These are phyloP conservation scores for Tiaroga cobitis DNA, from an alignment of 2,797 vertebrate genomes.

Conservation along the genomic window DNA sequence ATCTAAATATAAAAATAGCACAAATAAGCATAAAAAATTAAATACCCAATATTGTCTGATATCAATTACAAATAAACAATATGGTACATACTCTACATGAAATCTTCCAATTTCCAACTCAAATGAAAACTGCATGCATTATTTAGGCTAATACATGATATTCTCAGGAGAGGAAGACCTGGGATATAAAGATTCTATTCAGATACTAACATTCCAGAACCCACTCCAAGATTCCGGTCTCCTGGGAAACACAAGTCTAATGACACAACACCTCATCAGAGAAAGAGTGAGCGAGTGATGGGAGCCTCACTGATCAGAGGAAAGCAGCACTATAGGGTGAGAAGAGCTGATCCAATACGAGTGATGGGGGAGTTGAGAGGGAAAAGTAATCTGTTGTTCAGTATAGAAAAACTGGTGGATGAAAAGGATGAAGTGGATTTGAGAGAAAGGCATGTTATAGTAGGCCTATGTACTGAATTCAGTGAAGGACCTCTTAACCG, in stretches of 20 bases:
- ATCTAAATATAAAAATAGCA: not conserved
- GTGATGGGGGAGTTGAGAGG: not conserved
- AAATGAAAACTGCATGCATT: not conserved
- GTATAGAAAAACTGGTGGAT: not conserved
- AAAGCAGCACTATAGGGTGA: not conserved
- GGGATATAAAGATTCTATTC: not conserved
- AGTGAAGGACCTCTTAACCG: not conserved
- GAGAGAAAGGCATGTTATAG: not conserved
- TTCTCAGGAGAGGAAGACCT: not conserved
- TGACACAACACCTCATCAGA: conserved; percentile 16
- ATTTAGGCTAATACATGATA: not conserved
- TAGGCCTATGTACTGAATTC: not conserved
- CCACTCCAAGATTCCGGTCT: conserved; percentile 32
- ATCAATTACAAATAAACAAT: not conserved
- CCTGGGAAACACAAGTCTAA: conserved; percentile 22
- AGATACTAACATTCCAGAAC: conserved; percentile 25
- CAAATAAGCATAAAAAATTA: not conserved
- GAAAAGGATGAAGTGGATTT: not conserved
- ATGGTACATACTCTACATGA: not conserved
- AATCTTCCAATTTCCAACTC: not conserved
- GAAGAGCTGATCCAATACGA: not conserved
- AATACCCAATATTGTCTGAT: not conserved
- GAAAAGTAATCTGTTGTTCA: not conserved
- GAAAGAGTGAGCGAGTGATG: not conserved
- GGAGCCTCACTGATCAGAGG: conserved; percentile 12